Evolutionary conservation across 2,113 vertebrate genomes (phyloP), one percentile per base, ranked within the genome.

Genomic region (Naja naja): DNA sequence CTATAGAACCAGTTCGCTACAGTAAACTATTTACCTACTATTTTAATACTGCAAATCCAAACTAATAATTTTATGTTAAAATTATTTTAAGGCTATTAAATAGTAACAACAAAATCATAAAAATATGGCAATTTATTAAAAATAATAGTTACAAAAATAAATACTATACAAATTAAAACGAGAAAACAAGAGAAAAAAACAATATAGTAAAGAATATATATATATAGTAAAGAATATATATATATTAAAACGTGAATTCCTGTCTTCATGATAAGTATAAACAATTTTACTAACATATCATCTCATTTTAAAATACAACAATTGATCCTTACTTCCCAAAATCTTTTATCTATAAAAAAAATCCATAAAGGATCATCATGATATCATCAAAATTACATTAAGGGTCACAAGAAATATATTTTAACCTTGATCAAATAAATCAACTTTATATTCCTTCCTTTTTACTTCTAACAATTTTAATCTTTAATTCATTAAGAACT

Each of bases 41-140:
- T 94, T 94, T 94, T 60, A 89, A 93, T 43, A 85, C 5, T 34
- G 52, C 3, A 85, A 2, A 85, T 89, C 10, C 69, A 85, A 89
- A 49, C 25, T 53, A 92, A 23, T 85, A 30, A 52, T 1, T 58
- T 85, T 53, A 89, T 18, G 25, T 89, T 85, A 49, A 92, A 89
- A 53, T 22, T 58, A 74, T 39, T 89, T 58, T 52, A 90, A 43
- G 30, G 30, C 25, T 91, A 27, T 53, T 85, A 89, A 74, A 25
- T 12, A 47, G 6, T 90, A 39, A 74, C 39, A 94, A 90, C 89
- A 60, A 91, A 94, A 92, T 3, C 5, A 20, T 39, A 34, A 74
- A 34, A 81, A 39, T 43, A 74, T 14, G 88, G 60, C 1, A 39
- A 81, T 81, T 8, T 39, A 74, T 74, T 34, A 39, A 39, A n/a